Percentiles rank a stretch among this genome's conserved stretches.
phyloP scores from a whole-genome alignment of 2,113 vertebrate species.

The Dipodomys merriami region DNA sequence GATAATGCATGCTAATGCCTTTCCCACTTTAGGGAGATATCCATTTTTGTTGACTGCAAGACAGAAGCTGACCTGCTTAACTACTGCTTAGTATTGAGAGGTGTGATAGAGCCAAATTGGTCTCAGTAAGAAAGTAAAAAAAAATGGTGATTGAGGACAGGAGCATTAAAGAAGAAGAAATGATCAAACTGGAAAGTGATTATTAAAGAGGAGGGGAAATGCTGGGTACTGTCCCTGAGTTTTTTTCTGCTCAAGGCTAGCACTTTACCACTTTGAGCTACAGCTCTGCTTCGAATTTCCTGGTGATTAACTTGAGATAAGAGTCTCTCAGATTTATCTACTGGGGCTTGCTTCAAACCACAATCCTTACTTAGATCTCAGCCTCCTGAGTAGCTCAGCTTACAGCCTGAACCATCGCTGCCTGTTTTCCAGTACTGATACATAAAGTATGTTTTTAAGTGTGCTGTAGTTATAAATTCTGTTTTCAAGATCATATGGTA shows the following conservation, averaged over 20 bases:
- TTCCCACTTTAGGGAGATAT: constrained; percentile 17
- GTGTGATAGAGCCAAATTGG: background rate
- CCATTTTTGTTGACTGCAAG: constrained; percentile 27
- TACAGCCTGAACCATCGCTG: no score
- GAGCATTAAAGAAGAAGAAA: constrained; percentile 32
- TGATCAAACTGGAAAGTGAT: background rate
- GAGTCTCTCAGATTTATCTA: no score
- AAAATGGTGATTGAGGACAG: constrained; percentile 14
- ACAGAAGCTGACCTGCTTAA: constrained; percentile 13
- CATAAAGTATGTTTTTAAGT: background rate
- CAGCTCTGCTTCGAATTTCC: no score
- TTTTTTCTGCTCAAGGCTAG: no score
- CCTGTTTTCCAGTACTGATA: no score
- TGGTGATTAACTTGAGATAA: no score
- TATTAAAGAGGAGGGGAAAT: no score
- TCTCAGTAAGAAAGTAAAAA: constrained; percentile 3
- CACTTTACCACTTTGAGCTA: no score
- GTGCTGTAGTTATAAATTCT: background rate
- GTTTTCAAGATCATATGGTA: background rate
- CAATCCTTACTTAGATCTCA: no score
- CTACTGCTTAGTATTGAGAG: constrained; percentile 16
- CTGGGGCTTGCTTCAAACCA: no score
- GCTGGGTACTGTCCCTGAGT: no score
- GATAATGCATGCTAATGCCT: constrained; percentile 37
- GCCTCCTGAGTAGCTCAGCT: no score